phyloP scores from a whole-genome alignment of 2,888 invertebrate genomes.

The Yponomeuta sedellus region DNA sequence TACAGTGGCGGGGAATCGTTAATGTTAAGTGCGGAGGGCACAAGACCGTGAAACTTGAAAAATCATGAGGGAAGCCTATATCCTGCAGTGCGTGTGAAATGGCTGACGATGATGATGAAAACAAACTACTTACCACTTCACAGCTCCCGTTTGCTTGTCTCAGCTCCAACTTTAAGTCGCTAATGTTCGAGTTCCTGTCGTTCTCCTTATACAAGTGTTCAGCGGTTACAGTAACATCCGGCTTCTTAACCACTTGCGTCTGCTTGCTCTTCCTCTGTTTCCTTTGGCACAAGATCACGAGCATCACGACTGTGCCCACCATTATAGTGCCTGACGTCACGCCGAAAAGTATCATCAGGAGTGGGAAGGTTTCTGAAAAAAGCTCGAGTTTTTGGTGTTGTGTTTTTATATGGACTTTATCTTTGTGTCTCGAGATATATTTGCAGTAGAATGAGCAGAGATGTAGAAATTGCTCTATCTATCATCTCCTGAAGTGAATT shows the following conservation, averaged over 20 bases:
- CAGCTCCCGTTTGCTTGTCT: slow-evolving; percentile 88
- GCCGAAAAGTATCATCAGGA: slow-evolving; percentile 89
- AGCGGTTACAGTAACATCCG: slow-evolving; percentile 71
- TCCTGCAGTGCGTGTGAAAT: no score
- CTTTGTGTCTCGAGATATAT: no score
- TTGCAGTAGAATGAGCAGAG: no score
- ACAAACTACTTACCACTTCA: slow-evolving; percentile 78
- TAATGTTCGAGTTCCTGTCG: slow-evolving; percentile 93
- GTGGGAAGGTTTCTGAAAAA: slow-evolving; percentile 83
- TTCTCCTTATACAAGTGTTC: slow-evolving; percentile 82
- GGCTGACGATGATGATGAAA: no score
- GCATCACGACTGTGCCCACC: slow-evolving; percentile 87
- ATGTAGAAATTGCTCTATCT: no score
- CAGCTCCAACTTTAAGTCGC: slow-evolving; percentile 92
- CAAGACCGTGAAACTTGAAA: no score
- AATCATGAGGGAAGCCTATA: no score
- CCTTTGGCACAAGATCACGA: slow-evolving; percentile 87
- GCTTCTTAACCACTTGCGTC: slow-evolving; percentile 72
- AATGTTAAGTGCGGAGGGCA: no score
- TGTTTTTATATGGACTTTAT: no score
- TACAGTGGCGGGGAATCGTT: no score
- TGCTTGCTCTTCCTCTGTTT: slow-evolving; percentile 77
- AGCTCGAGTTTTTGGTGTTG: background rate
- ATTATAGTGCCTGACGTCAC: slow-evolving; percentile 92
- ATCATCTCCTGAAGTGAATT: no score